Conservation (phyloP, 2,113 vertebrate species). For the Gymnocephalus cernua region DNA sequence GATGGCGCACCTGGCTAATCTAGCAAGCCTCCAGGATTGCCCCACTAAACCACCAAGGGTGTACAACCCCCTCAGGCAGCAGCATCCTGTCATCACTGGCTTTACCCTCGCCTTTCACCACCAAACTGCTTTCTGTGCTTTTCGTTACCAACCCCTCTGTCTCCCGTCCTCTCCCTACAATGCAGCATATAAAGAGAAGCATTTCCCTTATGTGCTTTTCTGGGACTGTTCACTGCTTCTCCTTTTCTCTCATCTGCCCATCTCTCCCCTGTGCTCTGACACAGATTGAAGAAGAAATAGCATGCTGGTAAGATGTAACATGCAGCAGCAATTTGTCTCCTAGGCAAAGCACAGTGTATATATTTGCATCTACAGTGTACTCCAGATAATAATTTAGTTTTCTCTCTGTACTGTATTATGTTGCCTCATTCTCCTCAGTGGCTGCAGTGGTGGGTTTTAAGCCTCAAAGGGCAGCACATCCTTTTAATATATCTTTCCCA, state of each 20-base stretch:
- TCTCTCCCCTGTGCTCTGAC: conserved; percentile 68
- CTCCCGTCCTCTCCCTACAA: neutral
- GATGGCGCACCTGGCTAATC: conserved; percentile 43
- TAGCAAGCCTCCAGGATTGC: conserved; percentile 14
- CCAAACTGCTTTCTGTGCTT: conserved; percentile 19
- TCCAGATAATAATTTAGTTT: conserved; percentile 33
- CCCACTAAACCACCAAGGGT: conserved; percentile 29
- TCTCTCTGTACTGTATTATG: conserved; percentile 19
- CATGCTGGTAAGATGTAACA: conserved; percentile 33
- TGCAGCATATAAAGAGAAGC: conserved; percentile 8
- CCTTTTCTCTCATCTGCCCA: conserved; percentile 42
- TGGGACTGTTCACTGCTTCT: conserved; percentile 24
- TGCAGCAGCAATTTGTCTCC: conserved; percentile 32
- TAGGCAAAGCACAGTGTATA: conserved; percentile 36
- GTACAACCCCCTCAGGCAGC: conserved; percentile 33
- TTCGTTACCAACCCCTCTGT: conserved; percentile 8
- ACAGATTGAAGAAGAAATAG: conserved; percentile 58
- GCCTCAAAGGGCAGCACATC: conserved; percentile 60
- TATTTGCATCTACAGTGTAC: conserved; percentile 14
- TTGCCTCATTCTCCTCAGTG: conserved; percentile 33
- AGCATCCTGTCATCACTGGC: conserved; percentile 55
- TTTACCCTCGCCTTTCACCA: conserved; percentile 29
- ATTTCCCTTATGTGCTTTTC: conserved; percentile 19
- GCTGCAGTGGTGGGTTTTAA: conserved; percentile 61
- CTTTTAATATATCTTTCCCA: conserved; percentile 65